Conservation (phyloP, 2,888 invertebrate genomes). For the Marasmarcha lunaedactyla region DNA sequence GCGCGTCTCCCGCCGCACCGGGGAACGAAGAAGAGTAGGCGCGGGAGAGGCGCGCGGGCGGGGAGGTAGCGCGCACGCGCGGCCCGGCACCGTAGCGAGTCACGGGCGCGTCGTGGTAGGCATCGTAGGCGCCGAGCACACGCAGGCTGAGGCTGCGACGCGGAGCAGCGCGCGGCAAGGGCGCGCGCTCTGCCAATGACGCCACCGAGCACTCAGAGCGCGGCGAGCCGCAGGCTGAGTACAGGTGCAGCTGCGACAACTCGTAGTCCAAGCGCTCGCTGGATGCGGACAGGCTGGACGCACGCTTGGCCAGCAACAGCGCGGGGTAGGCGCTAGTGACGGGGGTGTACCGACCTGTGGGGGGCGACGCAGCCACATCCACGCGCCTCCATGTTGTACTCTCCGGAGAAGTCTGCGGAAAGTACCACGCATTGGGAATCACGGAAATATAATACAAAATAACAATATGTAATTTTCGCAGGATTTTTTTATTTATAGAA, state of each 20-base stretch:
- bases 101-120: constrained; percentile 75
- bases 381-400: constrained; percentile 26
- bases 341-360: constrained; percentile 23
- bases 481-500: background rate
- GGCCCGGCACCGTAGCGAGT: constrained; percentile 72
- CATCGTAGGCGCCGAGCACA: constrained; percentile 36
- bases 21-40: constrained; percentile 90
- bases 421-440: background rate
- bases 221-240: constrained; percentile 58
- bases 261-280: constrained; percentile 69
- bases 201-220: constrained; percentile 42
- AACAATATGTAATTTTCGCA: background rate
- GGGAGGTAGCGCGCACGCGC: constrained; percentile 65
- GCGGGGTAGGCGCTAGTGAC: constrained; percentile 38
- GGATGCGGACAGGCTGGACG: constrained; percentile 52
- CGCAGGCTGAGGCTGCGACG: constrained; percentile 72
- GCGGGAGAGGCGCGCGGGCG: constrained; percentile 76
- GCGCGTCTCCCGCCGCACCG: constrained; percentile 79
- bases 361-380: constrained; percentile 35
- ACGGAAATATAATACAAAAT: background rate
- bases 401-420: constrained; percentile 58
- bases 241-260: constrained; percentile 67
- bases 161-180: constrained; percentile 72
- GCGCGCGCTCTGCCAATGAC: constrained; percentile 36
- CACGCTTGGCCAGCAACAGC: constrained; percentile 53